A percentile compares a stretch with the other conserved stretches of the same genome.
phyloP scores from a whole-genome alignment of 1,140 invertebrate species.

The Achroia grisella region DNA sequence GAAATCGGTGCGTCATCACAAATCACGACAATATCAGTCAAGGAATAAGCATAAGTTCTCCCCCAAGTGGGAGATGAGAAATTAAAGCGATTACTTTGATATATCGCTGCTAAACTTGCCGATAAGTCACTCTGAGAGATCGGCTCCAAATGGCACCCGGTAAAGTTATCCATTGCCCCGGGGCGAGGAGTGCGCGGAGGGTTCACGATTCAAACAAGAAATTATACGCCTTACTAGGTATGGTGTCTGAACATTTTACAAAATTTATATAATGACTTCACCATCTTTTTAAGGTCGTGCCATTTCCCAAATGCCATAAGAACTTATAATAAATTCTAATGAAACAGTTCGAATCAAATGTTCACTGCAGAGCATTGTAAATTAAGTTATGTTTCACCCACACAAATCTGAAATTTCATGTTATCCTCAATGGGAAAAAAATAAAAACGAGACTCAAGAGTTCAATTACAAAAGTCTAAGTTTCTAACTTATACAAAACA shows the following conservation, averaged over 20 bases:
- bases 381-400: too few relatives aligned
- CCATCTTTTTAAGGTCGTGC: neutral
- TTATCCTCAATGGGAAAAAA: too few relatives aligned
- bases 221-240: conserved; percentile 16
- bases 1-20: conserved; percentile 15
- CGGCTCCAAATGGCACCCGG: conserved; percentile 57
- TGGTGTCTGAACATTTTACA: neutral
- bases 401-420: too few relatives aligned
- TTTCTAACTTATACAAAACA: too few relatives aligned
- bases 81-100: conserved; percentile 71
- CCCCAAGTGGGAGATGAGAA: conserved; percentile 61
- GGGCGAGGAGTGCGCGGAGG: conserved; percentile 11
- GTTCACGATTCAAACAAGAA: conserved; percentile 19
- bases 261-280: conserved; percentile 1
- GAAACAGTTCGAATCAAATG: too few relatives aligned
- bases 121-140: conserved; percentile 63
- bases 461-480: too few relatives aligned
- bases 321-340: too few relatives aligned
- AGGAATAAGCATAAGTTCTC: conserved; percentile 54
- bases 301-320: neutral
- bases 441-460: too few relatives aligned
- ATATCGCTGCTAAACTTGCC: conserved; percentile 64
- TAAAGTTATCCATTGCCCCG: conserved; percentile 55
- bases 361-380: too few relatives aligned
- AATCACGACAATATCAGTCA: conserved; percentile 47